phyloP scores from a whole-genome alignment of 2,113 vertebrate genomes.

The Toxotes chatareus region DNA sequence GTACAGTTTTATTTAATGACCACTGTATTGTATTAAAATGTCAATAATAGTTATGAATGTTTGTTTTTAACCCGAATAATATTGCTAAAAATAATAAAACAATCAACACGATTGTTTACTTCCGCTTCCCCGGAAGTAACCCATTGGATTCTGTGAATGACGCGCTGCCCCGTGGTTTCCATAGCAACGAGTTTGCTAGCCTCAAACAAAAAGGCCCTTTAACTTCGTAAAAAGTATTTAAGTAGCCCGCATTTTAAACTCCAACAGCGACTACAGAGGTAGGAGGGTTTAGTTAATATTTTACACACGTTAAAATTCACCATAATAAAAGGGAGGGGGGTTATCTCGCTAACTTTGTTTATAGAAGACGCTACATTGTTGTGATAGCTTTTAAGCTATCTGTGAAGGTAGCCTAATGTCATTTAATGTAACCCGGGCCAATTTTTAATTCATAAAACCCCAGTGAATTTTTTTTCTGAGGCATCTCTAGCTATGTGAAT shows the following conservation, averaged over 20 bases:
- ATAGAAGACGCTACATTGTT: neutral
- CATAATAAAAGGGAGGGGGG: neutral
- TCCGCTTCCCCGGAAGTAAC: neutral
- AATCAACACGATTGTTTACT: neutral
- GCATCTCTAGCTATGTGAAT: neutral
- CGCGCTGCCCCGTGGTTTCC: slow-evolving; percentile 49
- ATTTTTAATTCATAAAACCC: neutral
- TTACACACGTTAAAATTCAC: neutral
- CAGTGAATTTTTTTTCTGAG: neutral
- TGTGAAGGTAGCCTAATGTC: neutral
- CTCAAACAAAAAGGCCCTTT: slow-evolving; percentile 43
- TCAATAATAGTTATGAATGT: neutral
- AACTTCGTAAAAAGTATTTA: neutral
- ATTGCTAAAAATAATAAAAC: neutral
- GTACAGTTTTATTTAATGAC: neutral
- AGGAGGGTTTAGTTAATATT: neutral
- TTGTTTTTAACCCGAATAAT: neutral
- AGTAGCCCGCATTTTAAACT: neutral
- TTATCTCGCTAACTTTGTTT: neutral
- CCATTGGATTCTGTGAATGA: neutral
- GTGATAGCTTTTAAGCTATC: neutral
- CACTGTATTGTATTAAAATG: neutral
- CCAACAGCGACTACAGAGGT: slow-evolving; percentile 14
- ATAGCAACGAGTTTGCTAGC: slow-evolving; percentile 52
- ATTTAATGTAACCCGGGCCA: too few species aligned